Conservation (phyloP, 2,888 invertebrate species). For the Brachyopa scutellaris region DNA sequence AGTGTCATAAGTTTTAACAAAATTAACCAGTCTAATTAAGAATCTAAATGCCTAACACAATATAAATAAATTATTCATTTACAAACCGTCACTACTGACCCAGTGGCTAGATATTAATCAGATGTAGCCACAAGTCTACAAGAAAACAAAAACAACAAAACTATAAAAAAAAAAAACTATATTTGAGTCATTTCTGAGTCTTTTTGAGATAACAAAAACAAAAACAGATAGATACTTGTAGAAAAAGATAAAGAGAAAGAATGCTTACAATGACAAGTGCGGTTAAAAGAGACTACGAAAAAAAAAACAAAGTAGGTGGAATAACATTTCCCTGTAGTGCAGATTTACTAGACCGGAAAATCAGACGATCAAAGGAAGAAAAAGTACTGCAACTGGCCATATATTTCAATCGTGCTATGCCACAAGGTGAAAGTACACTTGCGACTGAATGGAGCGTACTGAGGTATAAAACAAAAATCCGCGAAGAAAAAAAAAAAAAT, state of each 20-base stretch:
- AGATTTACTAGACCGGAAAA: slow-evolving; percentile 70
- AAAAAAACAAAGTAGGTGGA: slow-evolving; percentile 13
- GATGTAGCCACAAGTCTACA: background rate
- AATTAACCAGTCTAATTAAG: no score
- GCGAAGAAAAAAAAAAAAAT: background rate
- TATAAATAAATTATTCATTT: no score
- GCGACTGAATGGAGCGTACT: background rate
- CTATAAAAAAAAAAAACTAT: slow-evolving; percentile 6
- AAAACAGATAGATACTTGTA: no score
- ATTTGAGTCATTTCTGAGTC: slow-evolving; percentile 3
- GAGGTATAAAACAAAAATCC: no score
- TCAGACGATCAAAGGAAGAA: slow-evolving; percentile 55
- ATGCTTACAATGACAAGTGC: no score
- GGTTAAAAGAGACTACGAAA: no score
- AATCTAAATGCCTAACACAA: no score
- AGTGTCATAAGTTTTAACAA: no score
- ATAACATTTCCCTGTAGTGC: slow-evolving; percentile 40
- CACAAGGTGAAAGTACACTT: slow-evolving; percentile 66
- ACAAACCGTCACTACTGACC: background rate
- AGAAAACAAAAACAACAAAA: background rate
- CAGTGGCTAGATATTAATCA: background rate
- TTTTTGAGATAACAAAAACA: background rate
- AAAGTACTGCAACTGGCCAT: slow-evolving; percentile 42
- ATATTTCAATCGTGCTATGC: slow-evolving; percentile 51
- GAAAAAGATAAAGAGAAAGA: no score